Base-by-base conservation (phyloP, 2,113 vertebrate genomes). In the Falco punctatus region DNA sequence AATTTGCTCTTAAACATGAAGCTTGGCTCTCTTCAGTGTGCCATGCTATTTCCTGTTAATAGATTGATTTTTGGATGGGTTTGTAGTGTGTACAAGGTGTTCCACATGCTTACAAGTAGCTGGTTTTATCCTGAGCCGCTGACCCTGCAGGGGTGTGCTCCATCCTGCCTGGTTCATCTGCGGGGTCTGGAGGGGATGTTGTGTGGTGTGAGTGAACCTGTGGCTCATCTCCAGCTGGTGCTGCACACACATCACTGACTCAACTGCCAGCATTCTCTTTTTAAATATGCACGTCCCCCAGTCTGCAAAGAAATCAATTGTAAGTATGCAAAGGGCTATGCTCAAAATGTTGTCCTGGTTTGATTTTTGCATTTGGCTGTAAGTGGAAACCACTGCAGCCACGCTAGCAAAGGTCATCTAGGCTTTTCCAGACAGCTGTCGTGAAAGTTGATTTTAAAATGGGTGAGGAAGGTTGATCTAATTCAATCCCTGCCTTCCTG, bases 151-250 rank as follows among this genome's bases (percentile, higher is more conserved):
- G 32, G 7, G 1, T n/a, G 57, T 13, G 23, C 49, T 58, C 84
- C 2, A 2, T 78, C 51, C 65, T 58, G 27, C 58, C 28, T 0
- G 0, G 21, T 35, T 64, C 51, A 5, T 11, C 84, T 1, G 1
- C 5, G 8, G n/a, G 27, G 32, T 64, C 64, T 58, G 64, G 49
- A 46, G 57, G 9, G 24, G 51, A 22, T 21, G 19, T 21, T 48
- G 9, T 49, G 26, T 2, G 3, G 24, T 3, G 3, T 52, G 30
- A 11, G 65, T 9, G 51, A 40, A 30, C 13, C 55, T 64, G n/a
- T 3, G 8, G 55, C 46, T 78, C 33, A 3, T 20, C 71, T 67
- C 32, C 5, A 3, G 57, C 44, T 33, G 13, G 15, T 48, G 52
- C 52, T 72, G 28, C 14, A 3, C 13, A 5, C 10, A 6, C 14